Conservation (phyloP, 1,140 invertebrate genomes). For the Drosophila cardini region DNA sequence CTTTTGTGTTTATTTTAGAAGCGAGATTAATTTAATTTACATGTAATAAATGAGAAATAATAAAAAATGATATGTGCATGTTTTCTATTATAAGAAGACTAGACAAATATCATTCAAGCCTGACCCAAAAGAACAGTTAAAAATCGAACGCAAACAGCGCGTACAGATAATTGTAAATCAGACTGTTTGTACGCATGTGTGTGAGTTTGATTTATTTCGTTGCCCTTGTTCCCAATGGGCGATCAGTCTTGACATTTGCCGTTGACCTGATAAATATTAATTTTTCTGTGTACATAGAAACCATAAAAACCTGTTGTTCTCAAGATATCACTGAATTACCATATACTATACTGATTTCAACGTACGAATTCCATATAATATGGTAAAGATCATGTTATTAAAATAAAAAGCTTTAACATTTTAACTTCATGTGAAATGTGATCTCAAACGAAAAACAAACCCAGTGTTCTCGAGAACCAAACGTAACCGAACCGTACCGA, state of each 20-base stretch:
- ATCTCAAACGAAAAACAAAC: not conserved
- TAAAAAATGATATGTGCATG: too few species aligned
- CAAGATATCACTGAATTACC: not conserved
- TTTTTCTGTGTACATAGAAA: not conserved
- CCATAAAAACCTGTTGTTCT: not conserved
- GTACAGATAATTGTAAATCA: too few species aligned
- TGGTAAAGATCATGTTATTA: not conserved
- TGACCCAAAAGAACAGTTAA: too few species aligned
- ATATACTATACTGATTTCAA: not conserved
- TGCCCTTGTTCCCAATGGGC: not conserved
- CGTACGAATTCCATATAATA: not conserved
- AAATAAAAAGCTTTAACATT: not conserved
- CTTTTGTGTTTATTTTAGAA: too few species aligned
- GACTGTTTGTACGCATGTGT: not conserved
- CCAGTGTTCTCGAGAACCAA: not conserved
- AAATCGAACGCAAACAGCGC: too few species aligned
- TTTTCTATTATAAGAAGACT: too few species aligned
- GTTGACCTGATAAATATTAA: not conserved
- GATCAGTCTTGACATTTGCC: not conserved
- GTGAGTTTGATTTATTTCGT: not conserved
- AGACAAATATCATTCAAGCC: too few species aligned
- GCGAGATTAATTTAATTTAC: too few species aligned
- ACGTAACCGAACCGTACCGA: slow-evolving; percentile 11
- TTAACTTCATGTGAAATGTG: not conserved
- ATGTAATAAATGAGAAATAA: too few species aligned